Evolutionary conservation across 2,888 invertebrate genomes (phyloP).

Genomic region (Congeria kusceri): DNA sequence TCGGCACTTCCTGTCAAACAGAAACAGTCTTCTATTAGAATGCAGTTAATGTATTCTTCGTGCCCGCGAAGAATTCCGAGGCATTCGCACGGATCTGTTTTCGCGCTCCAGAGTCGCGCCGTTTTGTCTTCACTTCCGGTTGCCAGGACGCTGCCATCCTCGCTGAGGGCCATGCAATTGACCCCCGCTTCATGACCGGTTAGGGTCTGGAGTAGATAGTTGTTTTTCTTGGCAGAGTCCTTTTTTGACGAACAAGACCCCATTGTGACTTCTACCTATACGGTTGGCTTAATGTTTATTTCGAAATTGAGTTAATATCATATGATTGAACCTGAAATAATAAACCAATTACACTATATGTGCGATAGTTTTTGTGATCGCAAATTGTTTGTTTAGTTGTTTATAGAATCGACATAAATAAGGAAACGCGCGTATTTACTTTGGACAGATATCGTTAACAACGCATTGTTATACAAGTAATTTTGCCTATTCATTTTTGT

Average conservation of each 20-base stretch:
- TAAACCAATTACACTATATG: no score
- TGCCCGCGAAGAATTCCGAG: constrained; percentile 86
- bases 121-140: constrained; percentile 87
- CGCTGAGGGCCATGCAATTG: constrained; percentile 87
- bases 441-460: no score
- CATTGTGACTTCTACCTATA: constrained; percentile 53
- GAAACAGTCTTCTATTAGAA: constrained; percentile 85
- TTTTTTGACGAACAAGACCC: constrained; percentile 77
- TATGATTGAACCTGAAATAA: no score
- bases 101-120: constrained; percentile 86
- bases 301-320: no score
- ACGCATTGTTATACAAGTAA: not conserved
- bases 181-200: constrained; percentile 85
- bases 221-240: constrained; percentile 68
- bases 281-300: no score
- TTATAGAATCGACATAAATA: no score
- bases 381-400: no score
- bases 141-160: constrained; percentile 86
- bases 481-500: not conserved
- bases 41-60: constrained; percentile 86
- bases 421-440: no score
- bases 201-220: constrained; percentile 79
- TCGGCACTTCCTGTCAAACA: constrained; percentile 87
- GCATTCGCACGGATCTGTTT: constrained; percentile 85
- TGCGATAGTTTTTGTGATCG: no score